Evolutionary conservation across 1,140 invertebrate species (phyloP), one percentile per base, ranked within the genome.

Genomic region (Sinonovacula constricta): DNA sequence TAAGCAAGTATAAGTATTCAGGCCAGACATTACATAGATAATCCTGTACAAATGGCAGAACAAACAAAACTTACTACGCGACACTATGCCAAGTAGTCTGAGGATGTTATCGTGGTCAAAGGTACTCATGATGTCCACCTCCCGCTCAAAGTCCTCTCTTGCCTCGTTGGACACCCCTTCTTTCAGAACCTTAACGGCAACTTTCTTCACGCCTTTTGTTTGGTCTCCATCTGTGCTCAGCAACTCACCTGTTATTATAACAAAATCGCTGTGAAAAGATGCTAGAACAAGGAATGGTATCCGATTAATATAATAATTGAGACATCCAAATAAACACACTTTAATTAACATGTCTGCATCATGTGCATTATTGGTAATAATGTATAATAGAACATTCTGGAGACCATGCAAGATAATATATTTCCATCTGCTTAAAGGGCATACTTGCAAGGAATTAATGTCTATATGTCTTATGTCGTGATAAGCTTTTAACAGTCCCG

Each of bases 81-180:
- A 92, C 1, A 96, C 95, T 5, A 97, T 94, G 77, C 96, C 96
- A 54, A 96, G 91, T 0, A 97, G 91, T 0, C 94, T 94, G n/a
- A 97, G 92, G 85, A 97, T 97, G 87, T 97, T 97, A 28, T 93
- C 92, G 90, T 97, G 96, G n/a, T 93, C 92, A 88, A 97, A 97
- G 30, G 95, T 93, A 69, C 95, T 95, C 95, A 97, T 97, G 72
- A 97, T 96, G 81, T 96, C 95, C 5, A 97, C 95, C 92, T 97
- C 96, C 82, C 95, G 90, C 88, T 96, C 94, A 84, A 97, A 97
- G 88, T 97, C 95, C 70, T 96, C 95, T 83, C 95, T 94, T 0
- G 95, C 94, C 88, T 96, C 95, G n/a, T 93, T 92, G n/a, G 93
- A 94, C 0, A 95, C 95, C 18, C 93, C 93, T 57, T 96, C 95